Percentiles rank a stretch among this genome's conserved stretches.
phyloP scores from a whole-genome alignment of 92 coral and sea anemone genomes.

The Paragorgia papillata region DNA sequence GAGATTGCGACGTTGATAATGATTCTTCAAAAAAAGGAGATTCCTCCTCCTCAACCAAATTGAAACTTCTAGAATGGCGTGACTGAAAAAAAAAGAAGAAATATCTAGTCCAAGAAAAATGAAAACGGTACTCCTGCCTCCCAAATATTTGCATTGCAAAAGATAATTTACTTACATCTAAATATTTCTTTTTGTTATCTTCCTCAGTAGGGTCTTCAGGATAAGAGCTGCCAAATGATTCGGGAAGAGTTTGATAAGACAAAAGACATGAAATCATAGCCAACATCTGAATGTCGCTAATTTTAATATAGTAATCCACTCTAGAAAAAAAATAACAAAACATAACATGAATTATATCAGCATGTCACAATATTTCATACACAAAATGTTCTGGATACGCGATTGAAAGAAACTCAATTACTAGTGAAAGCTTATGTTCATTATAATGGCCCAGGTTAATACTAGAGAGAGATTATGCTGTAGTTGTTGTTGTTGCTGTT shows the following conservation, averaged over 20 bases:
- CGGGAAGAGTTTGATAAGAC: slow-evolving; percentile 77
- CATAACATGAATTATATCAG: neutral
- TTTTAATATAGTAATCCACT: slow-evolving; percentile 76
- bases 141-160: too few relatives aligned
- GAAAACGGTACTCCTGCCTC: too few relatives aligned
- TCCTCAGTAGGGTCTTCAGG: neutral
- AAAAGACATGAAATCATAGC: slow-evolving; percentile 90
- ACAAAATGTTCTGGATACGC: too few relatives aligned
- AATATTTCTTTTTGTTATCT: neutral
- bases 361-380: neutral
- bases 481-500: too few relatives aligned
- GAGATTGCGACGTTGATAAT: neutral
- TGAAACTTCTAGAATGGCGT: neutral
- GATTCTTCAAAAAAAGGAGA: slow-evolving; percentile 39
- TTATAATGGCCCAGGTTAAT: too few relatives aligned
- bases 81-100: slow-evolving; percentile 5
- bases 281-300: slow-evolving; percentile 86
- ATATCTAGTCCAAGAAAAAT: too few relatives aligned
- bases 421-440: too few relatives aligned
- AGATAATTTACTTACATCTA: slow-evolving; percentile 16
- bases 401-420: too few relatives aligned
- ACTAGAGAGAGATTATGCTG: too few relatives aligned
- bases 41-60: slow-evolving; percentile 22
- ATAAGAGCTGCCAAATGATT: slow-evolving; percentile 44
- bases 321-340: slow-evolving; percentile 38